A percentile compares a stretch with the other conserved stretches of the same genome.
Conservation (phyloP, 2,888 invertebrate species). For the Punctoribates punctum region DNA sequence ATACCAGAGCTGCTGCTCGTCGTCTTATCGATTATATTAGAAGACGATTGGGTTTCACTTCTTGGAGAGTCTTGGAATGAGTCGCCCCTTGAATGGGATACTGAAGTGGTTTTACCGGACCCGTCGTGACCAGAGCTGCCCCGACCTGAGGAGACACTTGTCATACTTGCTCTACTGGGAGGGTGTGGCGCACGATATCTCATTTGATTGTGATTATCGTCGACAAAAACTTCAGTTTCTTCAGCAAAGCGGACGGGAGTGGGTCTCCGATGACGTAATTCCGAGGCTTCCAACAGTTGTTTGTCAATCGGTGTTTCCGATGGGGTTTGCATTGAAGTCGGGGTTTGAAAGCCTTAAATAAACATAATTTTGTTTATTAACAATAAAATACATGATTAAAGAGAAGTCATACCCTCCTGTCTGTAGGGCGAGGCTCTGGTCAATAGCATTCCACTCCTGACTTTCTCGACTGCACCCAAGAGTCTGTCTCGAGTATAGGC, state of each 20-base stretch:
- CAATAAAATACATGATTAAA: not conserved
- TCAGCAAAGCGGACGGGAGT: constrained; percentile 29
- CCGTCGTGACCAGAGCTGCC: constrained; percentile 52
- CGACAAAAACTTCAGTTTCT: constrained; percentile 29
- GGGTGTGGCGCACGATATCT: constrained; percentile 41
- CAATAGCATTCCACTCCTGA: constrained; percentile 48
- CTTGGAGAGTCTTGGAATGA: constrained; percentile 46
- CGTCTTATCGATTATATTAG: constrained; percentile 65
- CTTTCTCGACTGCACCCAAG: constrained; percentile 50
- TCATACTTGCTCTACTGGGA: constrained; percentile 47
- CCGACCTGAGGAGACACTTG: constrained; percentile 47
- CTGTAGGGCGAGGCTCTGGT: constrained; percentile 38
- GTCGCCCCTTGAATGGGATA: constrained; percentile 48
- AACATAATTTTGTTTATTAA: not conserved
- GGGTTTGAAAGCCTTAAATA: constrained; percentile 9
- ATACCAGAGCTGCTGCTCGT: constrained; percentile 84
- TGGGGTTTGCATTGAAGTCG: constrained; percentile 21
- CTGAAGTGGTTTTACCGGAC: constrained; percentile 45
- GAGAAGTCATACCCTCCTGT: constrained; percentile 26
- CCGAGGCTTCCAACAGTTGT: not conserved
- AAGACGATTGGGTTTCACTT: constrained; percentile 58
- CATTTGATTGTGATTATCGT: constrained; percentile 33
- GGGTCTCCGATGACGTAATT: not conserved
- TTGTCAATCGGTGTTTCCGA: constrained; percentile 27
- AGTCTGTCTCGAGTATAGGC: constrained; percentile 51